Conservation (phyloP, 2,888 invertebrate genomes). For the Norana najaformis region DNA sequence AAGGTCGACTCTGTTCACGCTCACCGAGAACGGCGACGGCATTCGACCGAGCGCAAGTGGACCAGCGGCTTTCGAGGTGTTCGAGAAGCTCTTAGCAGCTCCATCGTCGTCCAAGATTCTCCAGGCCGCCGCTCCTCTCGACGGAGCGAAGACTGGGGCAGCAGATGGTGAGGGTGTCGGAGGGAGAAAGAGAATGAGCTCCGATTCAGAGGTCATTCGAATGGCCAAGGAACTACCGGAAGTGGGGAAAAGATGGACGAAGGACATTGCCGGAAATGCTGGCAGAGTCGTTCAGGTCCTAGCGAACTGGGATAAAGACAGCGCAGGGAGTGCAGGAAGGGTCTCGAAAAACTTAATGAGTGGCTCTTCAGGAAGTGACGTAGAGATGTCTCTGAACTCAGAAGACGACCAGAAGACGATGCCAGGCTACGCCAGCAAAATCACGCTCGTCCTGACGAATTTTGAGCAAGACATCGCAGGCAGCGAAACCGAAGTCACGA, state of each 20-base stretch:
- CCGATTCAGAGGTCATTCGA: conserved; percentile 5
- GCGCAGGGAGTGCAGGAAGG: neutral
- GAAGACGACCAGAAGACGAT: neutral
- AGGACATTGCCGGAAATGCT: neutral
- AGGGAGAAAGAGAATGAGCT: neutral
- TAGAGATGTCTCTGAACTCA: neutral
- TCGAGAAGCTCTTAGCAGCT: neutral
- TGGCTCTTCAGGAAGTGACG: neutral
- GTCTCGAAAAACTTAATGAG: neutral
- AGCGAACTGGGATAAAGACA: neutral
- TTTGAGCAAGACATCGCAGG: neutral
- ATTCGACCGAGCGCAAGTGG: neutral
- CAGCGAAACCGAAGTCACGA: neutral
- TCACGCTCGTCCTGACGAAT: neutral
- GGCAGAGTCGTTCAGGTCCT: neutral
- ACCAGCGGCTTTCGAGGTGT: neutral
- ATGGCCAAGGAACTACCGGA: neutral
- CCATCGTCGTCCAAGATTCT: neutral
- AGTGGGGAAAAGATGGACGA: neutral
- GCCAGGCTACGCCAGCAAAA: neutral
- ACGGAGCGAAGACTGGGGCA: neutral
- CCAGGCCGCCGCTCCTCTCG: neutral
- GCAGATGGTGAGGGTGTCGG: neutral
- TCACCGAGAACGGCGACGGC: neutral
- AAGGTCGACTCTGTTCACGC: neutral